phyloP scores from a whole-genome alignment of 2,113 vertebrate species.

The Stegostoma tigrinum region DNA sequence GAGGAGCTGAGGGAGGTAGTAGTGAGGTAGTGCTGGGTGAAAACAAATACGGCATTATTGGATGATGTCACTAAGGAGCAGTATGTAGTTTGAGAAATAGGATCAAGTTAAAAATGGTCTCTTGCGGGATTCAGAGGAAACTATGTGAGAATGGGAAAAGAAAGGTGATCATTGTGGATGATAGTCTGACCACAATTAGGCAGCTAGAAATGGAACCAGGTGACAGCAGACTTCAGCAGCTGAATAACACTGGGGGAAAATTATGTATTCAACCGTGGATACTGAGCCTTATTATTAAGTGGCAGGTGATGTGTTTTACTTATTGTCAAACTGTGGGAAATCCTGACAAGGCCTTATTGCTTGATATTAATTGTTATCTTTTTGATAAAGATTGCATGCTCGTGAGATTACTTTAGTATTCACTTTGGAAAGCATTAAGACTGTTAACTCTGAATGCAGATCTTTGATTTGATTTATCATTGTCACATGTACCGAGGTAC shows the following conservation, averaged over 20 bases:
- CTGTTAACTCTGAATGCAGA: neutral
- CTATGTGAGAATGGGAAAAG: neutral
- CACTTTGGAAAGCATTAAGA: neutral
- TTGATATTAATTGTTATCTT: neutral
- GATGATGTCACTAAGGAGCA: neutral
- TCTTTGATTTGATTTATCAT: neutral
- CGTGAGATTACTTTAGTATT: neutral
- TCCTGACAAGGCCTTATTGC: too few species aligned
- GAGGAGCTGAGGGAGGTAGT: neutral
- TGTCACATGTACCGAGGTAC: too few species aligned
- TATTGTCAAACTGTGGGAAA: too few species aligned
- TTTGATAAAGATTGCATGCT: neutral
- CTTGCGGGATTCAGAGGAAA: neutral
- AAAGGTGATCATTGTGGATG: neutral
- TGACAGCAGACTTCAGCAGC: too few species aligned
- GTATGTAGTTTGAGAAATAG: neutral
- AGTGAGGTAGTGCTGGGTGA: neutral
- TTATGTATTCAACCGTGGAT: too few species aligned
- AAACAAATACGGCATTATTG: too few species aligned
- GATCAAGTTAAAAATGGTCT: neutral
- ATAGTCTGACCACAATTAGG: neutral
- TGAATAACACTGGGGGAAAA: too few species aligned
- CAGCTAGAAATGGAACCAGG: too few species aligned
- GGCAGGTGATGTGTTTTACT: too few species aligned
- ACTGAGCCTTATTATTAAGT: too few species aligned